Evolutionary conservation across 1,140 invertebrate species (phyloP).

Genomic region (Geopemphigus sp.): DNA sequence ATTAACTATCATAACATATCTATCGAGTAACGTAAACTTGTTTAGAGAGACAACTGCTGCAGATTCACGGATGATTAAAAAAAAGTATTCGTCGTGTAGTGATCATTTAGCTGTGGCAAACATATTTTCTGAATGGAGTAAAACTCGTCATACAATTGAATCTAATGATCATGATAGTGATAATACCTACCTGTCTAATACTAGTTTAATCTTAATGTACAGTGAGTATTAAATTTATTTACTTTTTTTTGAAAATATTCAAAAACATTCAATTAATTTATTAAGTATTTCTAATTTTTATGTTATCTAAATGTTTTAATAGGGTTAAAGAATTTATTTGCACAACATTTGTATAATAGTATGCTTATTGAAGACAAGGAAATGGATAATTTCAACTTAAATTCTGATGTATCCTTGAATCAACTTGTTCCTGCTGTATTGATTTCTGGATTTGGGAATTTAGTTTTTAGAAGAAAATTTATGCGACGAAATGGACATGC

Average conservation of each 20-base stretch:
- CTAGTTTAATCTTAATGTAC: slow-evolving; percentile 16
- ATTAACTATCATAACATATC: slow-evolving; percentile 54
- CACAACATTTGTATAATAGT: slow-evolving; percentile 57
- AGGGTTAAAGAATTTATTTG: slow-evolving; percentile 55
- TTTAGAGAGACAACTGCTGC: slow-evolving; percentile 54
- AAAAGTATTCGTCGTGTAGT: slow-evolving; percentile 58
- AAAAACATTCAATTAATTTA: neutral
- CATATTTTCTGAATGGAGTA: slow-evolving; percentile 59
- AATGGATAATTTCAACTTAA: slow-evolving; percentile 7
- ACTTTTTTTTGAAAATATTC: neutral
- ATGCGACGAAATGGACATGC: slow-evolving; percentile 58
- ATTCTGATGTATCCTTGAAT: slow-evolving; percentile 54
- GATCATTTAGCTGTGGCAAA: slow-evolving; percentile 61
- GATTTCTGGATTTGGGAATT: slow-evolving; percentile 58
- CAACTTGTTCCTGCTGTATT: slow-evolving; percentile 59
- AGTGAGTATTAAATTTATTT: slow-evolving; percentile 53
- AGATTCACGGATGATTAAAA: slow-evolving; percentile 57
- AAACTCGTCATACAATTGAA: slow-evolving; percentile 48
- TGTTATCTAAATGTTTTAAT: slow-evolving; percentile 52
- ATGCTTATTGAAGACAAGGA: slow-evolving; percentile 55
- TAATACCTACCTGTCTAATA: neutral
- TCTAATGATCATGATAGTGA: neutral
- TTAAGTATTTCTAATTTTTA: neutral
- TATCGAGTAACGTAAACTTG: slow-evolving; percentile 54
- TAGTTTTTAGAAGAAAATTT: slow-evolving; percentile 57